A percentile compares a stretch with the other conserved stretches of the same genome.
Evolutionary conservation across 2,113 vertebrate species (phyloP).

Genomic region (Apteryx mantelli): DNA sequence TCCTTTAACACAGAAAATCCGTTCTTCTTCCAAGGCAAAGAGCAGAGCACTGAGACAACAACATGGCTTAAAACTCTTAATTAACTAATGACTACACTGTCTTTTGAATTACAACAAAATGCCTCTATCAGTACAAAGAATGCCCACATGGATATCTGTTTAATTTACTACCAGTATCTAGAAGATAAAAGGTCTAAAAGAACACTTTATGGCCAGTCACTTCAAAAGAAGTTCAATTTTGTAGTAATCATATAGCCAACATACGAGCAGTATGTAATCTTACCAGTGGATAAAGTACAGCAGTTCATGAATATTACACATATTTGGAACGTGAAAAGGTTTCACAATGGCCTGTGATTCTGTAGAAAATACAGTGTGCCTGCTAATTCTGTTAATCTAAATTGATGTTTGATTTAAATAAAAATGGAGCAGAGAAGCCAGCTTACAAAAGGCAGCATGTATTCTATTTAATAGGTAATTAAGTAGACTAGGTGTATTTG

Average conservation of each 20-base stretch:
- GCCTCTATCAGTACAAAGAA: not conserved
- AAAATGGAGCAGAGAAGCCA: not conserved
- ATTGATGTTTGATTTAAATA: not conserved
- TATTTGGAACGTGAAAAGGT: not conserved
- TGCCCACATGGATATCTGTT: not conserved
- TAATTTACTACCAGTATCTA: not conserved
- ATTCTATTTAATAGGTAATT: not conserved
- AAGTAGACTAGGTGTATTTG: not conserved
- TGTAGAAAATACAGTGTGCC: not conserved
- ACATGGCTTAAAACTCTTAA: not conserved
- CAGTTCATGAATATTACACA: not conserved
- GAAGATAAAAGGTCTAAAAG: not conserved
- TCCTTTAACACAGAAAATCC: slow-evolving; percentile 8
- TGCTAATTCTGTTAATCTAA: not conserved
- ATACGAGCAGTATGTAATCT: not conserved
- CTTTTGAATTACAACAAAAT: not conserved
- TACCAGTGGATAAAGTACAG: not conserved
- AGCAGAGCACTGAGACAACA: not conserved
- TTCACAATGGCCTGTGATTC: not conserved
- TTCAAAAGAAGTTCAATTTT: slow-evolving; percentile 13
- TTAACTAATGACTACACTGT: not conserved
- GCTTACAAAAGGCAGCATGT: not conserved
- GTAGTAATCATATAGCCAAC: not conserved
- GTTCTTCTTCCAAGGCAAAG: not conserved
- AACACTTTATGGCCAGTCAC: not conserved